Conservation (phyloP, 2,888 invertebrate genomes). For the Helobdella robusta region DNA sequence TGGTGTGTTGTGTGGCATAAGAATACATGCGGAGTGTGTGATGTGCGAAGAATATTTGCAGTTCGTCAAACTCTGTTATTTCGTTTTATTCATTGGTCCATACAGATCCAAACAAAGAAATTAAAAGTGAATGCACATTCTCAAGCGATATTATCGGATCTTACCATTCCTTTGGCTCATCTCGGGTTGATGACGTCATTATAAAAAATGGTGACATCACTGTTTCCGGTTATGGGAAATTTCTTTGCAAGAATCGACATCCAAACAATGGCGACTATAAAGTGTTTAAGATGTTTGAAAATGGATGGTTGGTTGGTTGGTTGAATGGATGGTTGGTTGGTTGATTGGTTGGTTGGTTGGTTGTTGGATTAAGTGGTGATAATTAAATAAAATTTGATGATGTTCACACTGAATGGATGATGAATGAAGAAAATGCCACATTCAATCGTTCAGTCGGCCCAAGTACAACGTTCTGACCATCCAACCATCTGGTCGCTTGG, state of each 20-base stretch:
- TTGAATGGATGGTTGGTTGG: too few species aligned
- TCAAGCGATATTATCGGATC: neutral
- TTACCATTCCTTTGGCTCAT: neutral
- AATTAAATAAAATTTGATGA: neutral
- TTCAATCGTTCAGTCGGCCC: too few species aligned
- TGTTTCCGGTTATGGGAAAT: neutral
- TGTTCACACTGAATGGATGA: too few species aligned
- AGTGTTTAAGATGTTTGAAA: constrained; percentile 1
- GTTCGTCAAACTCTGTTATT: too few species aligned
- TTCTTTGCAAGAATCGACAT: constrained; percentile 10
- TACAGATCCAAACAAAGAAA: neutral
- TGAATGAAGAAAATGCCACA: too few species aligned
- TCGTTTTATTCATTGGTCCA: too few species aligned
- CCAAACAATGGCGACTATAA: neutral
- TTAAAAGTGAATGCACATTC: neutral
- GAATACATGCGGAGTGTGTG: too few species aligned
- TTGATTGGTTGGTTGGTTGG: too few species aligned
- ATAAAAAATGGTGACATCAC: constrained; percentile 1
- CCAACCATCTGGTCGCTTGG: too few species aligned
- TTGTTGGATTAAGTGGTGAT: neutral
- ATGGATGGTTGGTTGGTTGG: constrained; percentile 15
- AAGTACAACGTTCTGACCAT: too few species aligned
- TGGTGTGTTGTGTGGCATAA: too few species aligned
- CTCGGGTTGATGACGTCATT: neutral
- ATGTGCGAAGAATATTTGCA: too few species aligned